A percentile compares a stretch with the other conserved stretches of the same genome.
Conservation (phyloP, 2,113 vertebrate species). For the Arothron firmamentum region DNA sequence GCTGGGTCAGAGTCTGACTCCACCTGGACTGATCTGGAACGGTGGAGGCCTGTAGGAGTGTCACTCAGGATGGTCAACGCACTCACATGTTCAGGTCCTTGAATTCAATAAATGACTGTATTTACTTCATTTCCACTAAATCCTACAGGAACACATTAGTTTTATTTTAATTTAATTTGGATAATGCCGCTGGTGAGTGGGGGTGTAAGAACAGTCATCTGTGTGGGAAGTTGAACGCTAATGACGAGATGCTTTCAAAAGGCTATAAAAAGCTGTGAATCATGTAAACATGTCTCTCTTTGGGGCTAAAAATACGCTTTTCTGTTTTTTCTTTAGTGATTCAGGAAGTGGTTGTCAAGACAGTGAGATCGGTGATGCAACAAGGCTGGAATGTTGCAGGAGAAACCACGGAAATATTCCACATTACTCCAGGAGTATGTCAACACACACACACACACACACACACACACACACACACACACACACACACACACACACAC, state of each 20-base stretch:
- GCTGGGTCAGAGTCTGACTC: too few species aligned
- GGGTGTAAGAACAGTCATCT: not conserved
- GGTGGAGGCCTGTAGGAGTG: too few species aligned
- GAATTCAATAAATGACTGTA: too few species aligned
- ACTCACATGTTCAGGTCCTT: too few species aligned
- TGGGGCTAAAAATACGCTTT: constrained; percentile 53
- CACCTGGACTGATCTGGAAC: too few species aligned
- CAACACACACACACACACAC: constrained; percentile 6
- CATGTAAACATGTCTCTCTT: constrained; percentile 29
- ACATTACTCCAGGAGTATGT: constrained; percentile 53
- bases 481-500: too few species aligned
- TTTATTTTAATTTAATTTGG: too few species aligned
- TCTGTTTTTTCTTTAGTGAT: constrained; percentile 36
- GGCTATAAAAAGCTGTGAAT: constrained; percentile 17
- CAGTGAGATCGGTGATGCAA: constrained; percentile 33
- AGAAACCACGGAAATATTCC: constrained; percentile 41
- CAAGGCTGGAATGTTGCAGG: constrained; percentile 15
- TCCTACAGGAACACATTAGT: too few species aligned
- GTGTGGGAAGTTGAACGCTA: not conserved
- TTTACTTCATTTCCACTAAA: too few species aligned
- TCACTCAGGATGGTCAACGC: too few species aligned
- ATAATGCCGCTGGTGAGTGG: too few species aligned
- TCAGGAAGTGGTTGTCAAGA: constrained; percentile 40
- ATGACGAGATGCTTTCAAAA: constrained; percentile 12
- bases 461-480: constrained; percentile 17